Conservation (phyloP, 2,888 invertebrate genomes). For the Pandemis cinnamomeana region DNA sequence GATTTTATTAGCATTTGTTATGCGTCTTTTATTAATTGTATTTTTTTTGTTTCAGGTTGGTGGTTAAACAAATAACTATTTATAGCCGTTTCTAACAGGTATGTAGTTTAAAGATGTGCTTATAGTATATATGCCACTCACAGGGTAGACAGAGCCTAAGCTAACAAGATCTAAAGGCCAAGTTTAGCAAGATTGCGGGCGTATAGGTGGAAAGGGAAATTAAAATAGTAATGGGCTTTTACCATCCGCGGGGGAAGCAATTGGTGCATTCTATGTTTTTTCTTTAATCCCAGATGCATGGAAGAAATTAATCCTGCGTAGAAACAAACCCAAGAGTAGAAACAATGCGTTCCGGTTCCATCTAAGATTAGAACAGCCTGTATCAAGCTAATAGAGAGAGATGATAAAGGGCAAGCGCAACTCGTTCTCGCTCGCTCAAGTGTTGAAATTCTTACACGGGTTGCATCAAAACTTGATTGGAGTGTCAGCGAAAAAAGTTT, state of each 20-base stretch:
- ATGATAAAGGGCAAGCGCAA: conserved; percentile 24
- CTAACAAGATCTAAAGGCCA: no score
- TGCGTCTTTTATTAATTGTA: background rate
- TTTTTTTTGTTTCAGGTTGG: conserved; percentile 24
- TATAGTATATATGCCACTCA: no score
- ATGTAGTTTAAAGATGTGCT: background rate
- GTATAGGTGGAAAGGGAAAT: no score
- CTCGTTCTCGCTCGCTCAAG: conserved; percentile 43
- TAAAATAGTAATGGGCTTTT: no score
- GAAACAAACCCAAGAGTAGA: conserved; percentile 6
- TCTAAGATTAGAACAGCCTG: conserved; percentile 29
- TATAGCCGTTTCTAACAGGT: background rate
- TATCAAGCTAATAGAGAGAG: conserved; percentile 38
- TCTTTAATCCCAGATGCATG: no score
- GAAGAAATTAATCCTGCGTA: no score
- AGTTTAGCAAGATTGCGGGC: no score
- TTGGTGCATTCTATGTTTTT: no score
- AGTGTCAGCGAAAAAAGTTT: conserved; percentile 59
- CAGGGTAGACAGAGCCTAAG: no score
- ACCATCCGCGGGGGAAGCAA: no score
- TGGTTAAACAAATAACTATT: background rate
- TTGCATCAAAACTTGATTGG: conserved; percentile 78
- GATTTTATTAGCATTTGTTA: background rate
- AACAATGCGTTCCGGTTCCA: conserved; percentile 22
- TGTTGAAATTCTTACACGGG: conserved; percentile 81